A percentile compares a stretch with the other conserved stretches of the same genome.
phyloP scores from a whole-genome alignment of 2,797 vertebrate species.

The Sebastolobus altivelis region DNA sequence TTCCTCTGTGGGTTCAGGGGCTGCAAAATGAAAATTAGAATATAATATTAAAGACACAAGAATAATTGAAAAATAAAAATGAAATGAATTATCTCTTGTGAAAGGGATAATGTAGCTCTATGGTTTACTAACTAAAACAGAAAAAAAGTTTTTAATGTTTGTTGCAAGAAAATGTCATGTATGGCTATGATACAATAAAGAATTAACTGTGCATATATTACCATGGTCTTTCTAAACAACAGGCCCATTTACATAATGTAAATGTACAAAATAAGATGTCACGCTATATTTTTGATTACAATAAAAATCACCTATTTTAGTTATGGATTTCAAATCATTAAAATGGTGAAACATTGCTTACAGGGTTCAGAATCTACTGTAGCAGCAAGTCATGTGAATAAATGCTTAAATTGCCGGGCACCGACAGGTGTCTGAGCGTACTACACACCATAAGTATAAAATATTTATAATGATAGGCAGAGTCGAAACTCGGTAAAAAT shows the following conservation, averaged over 20 bases:
- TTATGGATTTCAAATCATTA: background rate
- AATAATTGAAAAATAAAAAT: background rate
- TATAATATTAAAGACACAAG: background rate
- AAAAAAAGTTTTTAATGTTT: background rate
- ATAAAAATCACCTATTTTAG: background rate
- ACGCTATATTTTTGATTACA: background rate
- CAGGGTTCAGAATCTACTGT: too few species aligned
- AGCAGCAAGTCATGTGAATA: background rate
- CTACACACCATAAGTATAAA: background rate
- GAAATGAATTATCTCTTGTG: background rate
- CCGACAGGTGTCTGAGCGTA: background rate
- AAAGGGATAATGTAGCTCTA: background rate
- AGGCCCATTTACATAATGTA: background rate
- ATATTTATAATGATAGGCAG: background rate
- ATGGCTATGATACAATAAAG: too few species aligned
- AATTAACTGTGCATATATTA: background rate
- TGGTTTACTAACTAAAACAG: background rate
- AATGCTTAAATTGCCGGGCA: background rate
- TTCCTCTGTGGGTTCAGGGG: background rate
- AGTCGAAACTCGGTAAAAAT: too few species aligned
- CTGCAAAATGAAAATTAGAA: slow-evolving; percentile 20
- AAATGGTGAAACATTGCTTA: background rate
- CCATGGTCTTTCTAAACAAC: background rate
- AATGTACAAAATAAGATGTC: background rate
- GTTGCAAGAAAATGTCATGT: background rate